Percentiles rank a stretch among this genome's conserved stretches.
Conservation (phyloP, 2,113 vertebrate genomes). For the Pantherophis guttatus region DNA sequence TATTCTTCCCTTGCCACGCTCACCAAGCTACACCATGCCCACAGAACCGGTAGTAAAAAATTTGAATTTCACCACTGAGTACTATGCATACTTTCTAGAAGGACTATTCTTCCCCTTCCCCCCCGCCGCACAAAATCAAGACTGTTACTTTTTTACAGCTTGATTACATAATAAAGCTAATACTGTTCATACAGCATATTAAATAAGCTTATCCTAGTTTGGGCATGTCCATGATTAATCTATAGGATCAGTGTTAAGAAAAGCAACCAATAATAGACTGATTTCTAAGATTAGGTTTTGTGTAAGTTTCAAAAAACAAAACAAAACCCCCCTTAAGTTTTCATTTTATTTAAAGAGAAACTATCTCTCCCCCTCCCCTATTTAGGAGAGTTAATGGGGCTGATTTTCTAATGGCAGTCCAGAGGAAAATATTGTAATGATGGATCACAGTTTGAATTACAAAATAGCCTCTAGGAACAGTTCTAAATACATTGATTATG, state of each 20-base stretch:
- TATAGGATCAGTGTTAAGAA: constrained; percentile 23
- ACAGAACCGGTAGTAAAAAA: no score
- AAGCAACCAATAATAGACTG: constrained; percentile 1
- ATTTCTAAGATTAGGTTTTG: constrained; percentile 3
- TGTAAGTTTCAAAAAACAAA: background rate
- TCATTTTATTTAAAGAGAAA: constrained; percentile 29
- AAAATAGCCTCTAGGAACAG: constrained; percentile 56
- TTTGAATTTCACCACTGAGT: background rate
- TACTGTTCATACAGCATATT: background rate
- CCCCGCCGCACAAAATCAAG: background rate
- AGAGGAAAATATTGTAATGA: constrained; percentile 54
- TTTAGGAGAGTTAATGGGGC: constrained; percentile 35
- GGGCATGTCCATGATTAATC: constrained; percentile 13
- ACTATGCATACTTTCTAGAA: background rate
- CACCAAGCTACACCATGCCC: no score
- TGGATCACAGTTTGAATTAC: constrained; percentile 55
- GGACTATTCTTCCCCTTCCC: background rate
- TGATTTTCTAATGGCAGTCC: constrained; percentile 49
- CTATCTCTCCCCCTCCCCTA: background rate
- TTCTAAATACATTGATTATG: constrained; percentile 61
- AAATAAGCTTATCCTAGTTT: background rate
- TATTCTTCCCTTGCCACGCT: no score
- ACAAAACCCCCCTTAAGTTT: background rate
- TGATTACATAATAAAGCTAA: background rate
- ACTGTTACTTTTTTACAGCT: background rate